phyloP scores from a whole-genome alignment of 2,797 vertebrate genomes.

The Poecilia gillii region DNA sequence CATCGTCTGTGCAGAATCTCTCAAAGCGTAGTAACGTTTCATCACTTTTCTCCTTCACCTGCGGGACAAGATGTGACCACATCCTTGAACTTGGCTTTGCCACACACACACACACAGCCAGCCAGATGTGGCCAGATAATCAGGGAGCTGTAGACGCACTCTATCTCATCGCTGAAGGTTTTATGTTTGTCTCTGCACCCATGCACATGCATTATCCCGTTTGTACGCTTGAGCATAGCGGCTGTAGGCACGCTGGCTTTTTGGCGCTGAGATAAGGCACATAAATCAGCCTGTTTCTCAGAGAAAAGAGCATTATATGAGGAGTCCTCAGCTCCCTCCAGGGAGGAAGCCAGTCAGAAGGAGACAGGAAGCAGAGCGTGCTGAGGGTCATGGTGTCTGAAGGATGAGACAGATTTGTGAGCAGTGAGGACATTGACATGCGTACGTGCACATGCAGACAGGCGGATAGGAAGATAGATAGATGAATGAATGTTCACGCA shows the following conservation, averaged over 20 bases:
- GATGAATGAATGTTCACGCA: conserved; percentile 3
- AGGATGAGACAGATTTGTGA: conserved; percentile 75
- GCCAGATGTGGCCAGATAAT: conserved; percentile 45
- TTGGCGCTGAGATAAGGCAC: conserved; percentile 44
- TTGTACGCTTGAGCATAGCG: conserved; percentile 22
- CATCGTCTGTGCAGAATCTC: conserved; percentile 32
- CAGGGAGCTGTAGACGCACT: conserved; percentile 29
- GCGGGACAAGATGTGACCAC: conserved; percentile 11
- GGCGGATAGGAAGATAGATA: conserved; percentile 14
- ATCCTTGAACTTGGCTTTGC: conserved; percentile 50
- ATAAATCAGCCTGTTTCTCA: conserved; percentile 64
- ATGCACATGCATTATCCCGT: conserved; percentile 9
- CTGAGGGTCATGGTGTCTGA: conserved; percentile 77
- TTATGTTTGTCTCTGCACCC: conserved; percentile 16
- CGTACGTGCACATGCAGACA: conserved; percentile 40
- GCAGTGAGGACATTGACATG: conserved; percentile 71
- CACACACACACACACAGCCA: conserved; percentile 3
- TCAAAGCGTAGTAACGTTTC: conserved; percentile 25
- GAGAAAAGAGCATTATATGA: conserved; percentile 70
- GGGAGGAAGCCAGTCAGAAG: conserved; percentile 74
- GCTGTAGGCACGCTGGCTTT: conserved; percentile 17
- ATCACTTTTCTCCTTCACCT: conserved; percentile 51
- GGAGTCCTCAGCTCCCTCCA: conserved; percentile 64
- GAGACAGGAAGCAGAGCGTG: conserved; percentile 76
- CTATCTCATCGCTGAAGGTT: conserved; percentile 9